Conservation (phyloP, 2,888 invertebrate species). For the Muschampia plurimacula region DNA sequence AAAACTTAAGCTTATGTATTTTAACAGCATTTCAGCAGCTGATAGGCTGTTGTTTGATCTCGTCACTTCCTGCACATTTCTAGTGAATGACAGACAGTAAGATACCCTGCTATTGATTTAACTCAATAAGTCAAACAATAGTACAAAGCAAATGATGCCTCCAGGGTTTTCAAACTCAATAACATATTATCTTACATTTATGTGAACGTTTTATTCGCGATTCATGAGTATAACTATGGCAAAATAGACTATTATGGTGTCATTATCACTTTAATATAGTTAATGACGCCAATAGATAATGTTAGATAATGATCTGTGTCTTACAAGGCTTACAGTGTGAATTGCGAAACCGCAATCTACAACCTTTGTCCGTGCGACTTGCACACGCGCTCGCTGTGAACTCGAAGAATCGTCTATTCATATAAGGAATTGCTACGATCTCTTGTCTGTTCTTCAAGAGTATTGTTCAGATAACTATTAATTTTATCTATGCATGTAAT, state of each 20-base stretch:
- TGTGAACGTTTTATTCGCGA: conserved; percentile 11
- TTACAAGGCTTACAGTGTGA: conserved; percentile 67
- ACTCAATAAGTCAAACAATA: conserved; percentile 12
- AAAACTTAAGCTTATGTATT: too few species aligned
- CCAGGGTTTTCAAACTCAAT: conserved; percentile 8
- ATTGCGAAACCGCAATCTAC: conserved; percentile 71
- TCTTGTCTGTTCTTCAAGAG: conserved; percentile 13
- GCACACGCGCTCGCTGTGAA: conserved; percentile 20
- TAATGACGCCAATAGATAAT: conserved; percentile 73
- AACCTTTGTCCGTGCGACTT: conserved; percentile 54
- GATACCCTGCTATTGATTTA: conserved; percentile 19
- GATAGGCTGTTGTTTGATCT: neutral
- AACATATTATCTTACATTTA: conserved; percentile 21
- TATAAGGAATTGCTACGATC: conserved; percentile 21
- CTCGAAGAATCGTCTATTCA: conserved; percentile 22
- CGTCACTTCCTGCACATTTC: neutral
- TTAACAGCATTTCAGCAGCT: neutral
- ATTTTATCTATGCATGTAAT: conserved; percentile 26
- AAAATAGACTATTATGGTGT: conserved; percentile 61
- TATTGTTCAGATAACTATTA: conserved; percentile 26
- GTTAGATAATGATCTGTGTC: conserved; percentile 71
- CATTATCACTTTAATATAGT: conserved; percentile 77
- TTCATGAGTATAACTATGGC: conserved; percentile 1
- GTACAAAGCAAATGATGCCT: conserved; percentile 12
- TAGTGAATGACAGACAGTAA: neutral